phyloP scores from a whole-genome alignment of 1,140 invertebrate genomes.

The Oppia nitens region DNA sequence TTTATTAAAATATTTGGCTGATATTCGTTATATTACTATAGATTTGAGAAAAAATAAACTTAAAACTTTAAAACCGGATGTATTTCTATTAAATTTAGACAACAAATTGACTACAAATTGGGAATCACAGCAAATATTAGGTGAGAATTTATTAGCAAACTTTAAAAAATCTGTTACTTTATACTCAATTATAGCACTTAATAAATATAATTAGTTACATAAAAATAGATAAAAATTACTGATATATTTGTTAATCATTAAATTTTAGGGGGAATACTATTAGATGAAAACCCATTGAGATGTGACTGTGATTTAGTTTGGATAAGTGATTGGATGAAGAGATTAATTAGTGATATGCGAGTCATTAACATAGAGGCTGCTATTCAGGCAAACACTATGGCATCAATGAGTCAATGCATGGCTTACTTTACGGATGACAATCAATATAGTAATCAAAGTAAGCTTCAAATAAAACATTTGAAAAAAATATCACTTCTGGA shows the following conservation, averaged over 20 bases:
- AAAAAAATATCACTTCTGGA: background rate
- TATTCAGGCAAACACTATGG: constrained; percentile 1
- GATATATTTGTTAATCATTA: constrained; percentile 4
- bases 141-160: constrained; percentile 2
- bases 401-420: constrained; percentile 4
- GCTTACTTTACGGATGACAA: background rate
- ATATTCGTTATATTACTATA: constrained; percentile 21
- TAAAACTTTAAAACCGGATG: constrained; percentile 11
- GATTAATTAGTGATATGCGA: constrained; percentile 55
- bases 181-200: too few relatives aligned
- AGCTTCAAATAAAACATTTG: background rate
- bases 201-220: too few relatives aligned
- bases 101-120: background rate
- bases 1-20: constrained; percentile 19
- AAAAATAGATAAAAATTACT: background rate
- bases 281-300: constrained; percentile 61
- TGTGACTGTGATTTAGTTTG: constrained; percentile 75
- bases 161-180: background rate
- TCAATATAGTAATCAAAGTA: background rate
- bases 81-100: background rate
- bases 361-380: constrained; percentile 12
- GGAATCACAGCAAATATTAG: constrained; percentile 10
- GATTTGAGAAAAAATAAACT: constrained; percentile 20
- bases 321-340: constrained; percentile 66
- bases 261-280: constrained; percentile 52